Evolutionary conservation across 2,113 vertebrate genomes (phyloP).

Genomic region (Mobula birostris): DNA sequence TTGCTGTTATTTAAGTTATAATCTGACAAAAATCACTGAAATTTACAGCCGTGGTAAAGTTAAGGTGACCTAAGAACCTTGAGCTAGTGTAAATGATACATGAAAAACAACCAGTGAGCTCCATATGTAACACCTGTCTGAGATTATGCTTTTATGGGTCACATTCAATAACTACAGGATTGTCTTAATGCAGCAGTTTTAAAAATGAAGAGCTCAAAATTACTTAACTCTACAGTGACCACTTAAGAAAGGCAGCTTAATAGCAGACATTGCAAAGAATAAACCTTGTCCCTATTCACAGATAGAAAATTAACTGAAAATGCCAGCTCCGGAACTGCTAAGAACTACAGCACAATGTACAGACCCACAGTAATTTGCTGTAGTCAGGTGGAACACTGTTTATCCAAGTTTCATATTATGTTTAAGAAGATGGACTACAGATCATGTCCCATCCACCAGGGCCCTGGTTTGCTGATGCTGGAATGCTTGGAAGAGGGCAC

Average conservation of each 20-base stretch:
- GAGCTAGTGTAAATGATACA: constrained; percentile 1
- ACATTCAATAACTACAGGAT: background rate
- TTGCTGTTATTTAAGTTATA: constrained; percentile 36
- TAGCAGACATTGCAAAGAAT: background rate
- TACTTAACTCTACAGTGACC: constrained; percentile 4
- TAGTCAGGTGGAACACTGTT: background rate
- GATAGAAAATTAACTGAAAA: too few relatives aligned
- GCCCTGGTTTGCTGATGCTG: too few relatives aligned
- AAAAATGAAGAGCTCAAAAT: background rate
- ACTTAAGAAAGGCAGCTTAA: background rate
- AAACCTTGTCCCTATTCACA: background rate
- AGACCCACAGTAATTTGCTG: background rate
- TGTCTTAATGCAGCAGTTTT: background rate
- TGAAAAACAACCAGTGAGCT: background rate
- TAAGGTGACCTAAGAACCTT: constrained; percentile 24
- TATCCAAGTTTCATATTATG: background rate
- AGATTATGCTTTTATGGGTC: background rate
- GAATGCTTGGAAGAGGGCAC: too few relatives aligned
- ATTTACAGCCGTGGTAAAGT: constrained; percentile 31
- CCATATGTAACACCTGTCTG: constrained; percentile 21
- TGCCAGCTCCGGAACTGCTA: background rate
- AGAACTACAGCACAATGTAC: background rate
- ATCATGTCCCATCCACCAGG: too few relatives aligned
- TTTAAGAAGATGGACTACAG: background rate
- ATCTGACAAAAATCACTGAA: constrained; percentile 37